Evolutionary conservation across 2,113 vertebrate species (phyloP).

Genomic region (Rhabdomys dilectus): DNA sequence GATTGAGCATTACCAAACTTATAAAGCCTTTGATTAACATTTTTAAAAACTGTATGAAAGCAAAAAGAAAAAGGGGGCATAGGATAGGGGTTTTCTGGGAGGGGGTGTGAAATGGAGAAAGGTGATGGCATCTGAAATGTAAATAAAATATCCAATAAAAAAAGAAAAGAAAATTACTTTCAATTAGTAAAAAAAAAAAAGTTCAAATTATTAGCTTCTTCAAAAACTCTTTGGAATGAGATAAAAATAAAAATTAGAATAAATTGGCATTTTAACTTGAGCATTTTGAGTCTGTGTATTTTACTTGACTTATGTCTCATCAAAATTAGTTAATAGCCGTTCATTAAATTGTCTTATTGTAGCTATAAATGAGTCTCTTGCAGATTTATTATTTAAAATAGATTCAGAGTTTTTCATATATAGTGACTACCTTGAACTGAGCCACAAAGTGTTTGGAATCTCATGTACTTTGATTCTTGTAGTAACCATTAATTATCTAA

Average conservation of each 20-base stretch:
- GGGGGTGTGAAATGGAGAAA: too few relatives aligned
- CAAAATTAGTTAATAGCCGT: neutral
- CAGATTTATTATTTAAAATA: neutral
- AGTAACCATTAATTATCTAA: conserved; percentile 1
- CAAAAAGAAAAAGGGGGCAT: too few relatives aligned
- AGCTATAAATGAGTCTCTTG: neutral
- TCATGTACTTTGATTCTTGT: neutral
- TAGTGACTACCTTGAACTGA: neutral
- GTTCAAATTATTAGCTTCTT: neutral
- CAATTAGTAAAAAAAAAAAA: too few relatives aligned
- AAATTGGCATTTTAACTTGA: neutral
- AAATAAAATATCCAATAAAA: too few relatives aligned
- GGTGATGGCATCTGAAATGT: too few relatives aligned
- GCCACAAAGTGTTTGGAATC: neutral
- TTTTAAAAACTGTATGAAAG: too few relatives aligned
- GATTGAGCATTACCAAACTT: too few relatives aligned
- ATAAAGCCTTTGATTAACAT: too few relatives aligned
- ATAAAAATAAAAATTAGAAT: conserved; percentile 12
- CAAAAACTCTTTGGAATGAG: neutral
- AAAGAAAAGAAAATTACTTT: too few relatives aligned
- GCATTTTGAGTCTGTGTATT: neutral
- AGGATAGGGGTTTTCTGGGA: too few relatives aligned
- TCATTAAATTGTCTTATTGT: neutral
- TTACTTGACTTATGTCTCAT: neutral
- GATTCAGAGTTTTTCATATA: conserved; percentile 12